Evolutionary conservation across 2,888 invertebrate genomes (phyloP).

Genomic region (Caenorhabditis panamensis): DNA sequence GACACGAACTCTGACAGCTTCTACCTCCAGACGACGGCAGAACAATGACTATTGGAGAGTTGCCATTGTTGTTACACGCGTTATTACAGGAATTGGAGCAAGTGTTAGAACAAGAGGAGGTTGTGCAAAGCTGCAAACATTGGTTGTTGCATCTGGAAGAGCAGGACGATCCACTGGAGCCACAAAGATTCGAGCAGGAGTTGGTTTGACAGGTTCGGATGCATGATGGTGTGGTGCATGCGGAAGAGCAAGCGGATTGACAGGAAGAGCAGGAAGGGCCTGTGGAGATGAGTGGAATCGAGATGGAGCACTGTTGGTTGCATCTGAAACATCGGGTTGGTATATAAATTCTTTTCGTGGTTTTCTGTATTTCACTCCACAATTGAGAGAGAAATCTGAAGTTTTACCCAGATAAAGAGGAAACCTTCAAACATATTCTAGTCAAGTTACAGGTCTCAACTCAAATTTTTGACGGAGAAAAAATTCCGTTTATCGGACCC

Average conservation of each 20-base stretch:
- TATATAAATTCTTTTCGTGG: too few species aligned
- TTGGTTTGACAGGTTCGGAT: constrained; percentile 48
- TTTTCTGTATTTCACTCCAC: too few species aligned
- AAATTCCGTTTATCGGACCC: too few species aligned
- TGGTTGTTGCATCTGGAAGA: constrained; percentile 37
- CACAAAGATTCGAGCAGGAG: constrained; percentile 38
- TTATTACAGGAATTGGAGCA: constrained; percentile 52
- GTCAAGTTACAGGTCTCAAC: too few species aligned
- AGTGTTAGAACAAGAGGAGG: constrained; percentile 48
- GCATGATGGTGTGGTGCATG: constrained; percentile 50
- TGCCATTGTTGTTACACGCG: constrained; percentile 28
- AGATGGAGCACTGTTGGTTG: constrained; percentile 32
- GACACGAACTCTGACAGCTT: constrained; percentile 47
- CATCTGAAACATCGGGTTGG: too few species aligned
- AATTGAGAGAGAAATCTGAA: too few species aligned
- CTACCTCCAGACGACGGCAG: constrained; percentile 40
- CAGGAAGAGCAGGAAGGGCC: constrained; percentile 45
- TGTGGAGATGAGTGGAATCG: constrained; percentile 16
- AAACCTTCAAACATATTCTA: too few species aligned
- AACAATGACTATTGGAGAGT: constrained; percentile 37
- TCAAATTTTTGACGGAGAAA: too few species aligned
- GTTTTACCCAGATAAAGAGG: too few species aligned
- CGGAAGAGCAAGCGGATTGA: constrained; percentile 56
- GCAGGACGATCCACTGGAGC: constrained; percentile 21
- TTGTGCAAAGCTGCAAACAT: constrained; percentile 50